phyloP scores from a whole-genome alignment of 2,797 vertebrate genomes.

The Poeciliopsis paucimaculata region DNA sequence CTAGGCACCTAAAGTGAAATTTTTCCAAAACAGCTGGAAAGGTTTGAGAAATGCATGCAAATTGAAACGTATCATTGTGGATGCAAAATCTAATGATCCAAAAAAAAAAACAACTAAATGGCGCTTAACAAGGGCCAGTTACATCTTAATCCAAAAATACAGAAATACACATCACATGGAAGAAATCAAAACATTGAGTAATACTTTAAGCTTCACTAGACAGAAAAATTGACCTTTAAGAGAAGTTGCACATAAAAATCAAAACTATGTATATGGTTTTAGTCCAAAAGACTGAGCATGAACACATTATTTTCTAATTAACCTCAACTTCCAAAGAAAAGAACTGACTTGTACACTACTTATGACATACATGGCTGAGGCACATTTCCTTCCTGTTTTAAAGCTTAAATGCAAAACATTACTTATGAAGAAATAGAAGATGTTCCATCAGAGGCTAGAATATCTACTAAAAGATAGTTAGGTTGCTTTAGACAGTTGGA shows the following conservation, averaged over 20 bases:
- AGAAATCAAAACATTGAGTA: conserved; percentile 51
- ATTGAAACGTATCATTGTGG: neutral
- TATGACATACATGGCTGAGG: neutral
- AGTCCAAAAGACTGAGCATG: conserved; percentile 16
- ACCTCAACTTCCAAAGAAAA: conserved; percentile 5
- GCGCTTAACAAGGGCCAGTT: conserved; percentile 22
- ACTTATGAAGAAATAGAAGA: neutral
- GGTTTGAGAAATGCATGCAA: neutral
- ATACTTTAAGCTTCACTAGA: conserved; percentile 56
- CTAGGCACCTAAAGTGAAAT: neutral
- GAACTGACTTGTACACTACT: conserved; percentile 28
- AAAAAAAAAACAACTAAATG: neutral
- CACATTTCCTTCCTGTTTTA: neutral
- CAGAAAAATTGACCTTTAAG: conserved; percentile 38
- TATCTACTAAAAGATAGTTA: neutral
- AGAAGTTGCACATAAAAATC: conserved; percentile 19
- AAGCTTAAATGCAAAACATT: neutral
- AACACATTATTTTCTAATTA: conserved; percentile 14
- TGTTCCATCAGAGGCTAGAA: neutral
- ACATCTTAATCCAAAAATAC: conserved; percentile 29
- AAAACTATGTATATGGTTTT: neutral
- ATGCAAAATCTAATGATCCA: neutral
- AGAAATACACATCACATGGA: conserved; percentile 8
- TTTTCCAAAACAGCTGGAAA: neutral
- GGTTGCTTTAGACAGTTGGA: neutral